Evolutionary conservation across 1,140 invertebrate species (phyloP), one percentile per base, ranked within the genome.

Genomic region (Sinella curviseta): DNA sequence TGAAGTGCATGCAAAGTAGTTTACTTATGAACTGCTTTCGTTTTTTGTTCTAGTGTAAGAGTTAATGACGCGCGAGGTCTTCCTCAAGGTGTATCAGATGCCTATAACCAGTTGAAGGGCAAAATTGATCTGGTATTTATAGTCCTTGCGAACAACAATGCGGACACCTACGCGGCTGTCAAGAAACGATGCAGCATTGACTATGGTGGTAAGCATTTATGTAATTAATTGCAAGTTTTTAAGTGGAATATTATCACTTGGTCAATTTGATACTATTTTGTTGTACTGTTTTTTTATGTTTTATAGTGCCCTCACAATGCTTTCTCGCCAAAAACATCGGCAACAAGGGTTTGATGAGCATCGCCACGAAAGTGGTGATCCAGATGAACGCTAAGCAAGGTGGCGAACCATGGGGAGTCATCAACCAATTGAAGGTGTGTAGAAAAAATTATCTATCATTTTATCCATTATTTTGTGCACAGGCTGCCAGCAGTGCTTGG

Each of bases 121-220:
- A 12, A 86, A 83, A 80, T 92, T 3, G 91, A 95, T 86, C 87
- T 96, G 8, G 89, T 94, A 0, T 92, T 97, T 0, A 88, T 92
- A 0, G 92, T 99, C 65, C 94, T 93, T 83, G 94, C 96, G 0
- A 92, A 91, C 0, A 88, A 90, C 28, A 88, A 96, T 74, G 92
- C 94, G 78, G 96, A 98, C 85, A 88, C 94, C n/a, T 99, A 99
- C 85, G 88, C 91, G 1, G 92, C 94, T 0, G 91, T 98, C 0
- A 98, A 98, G 88, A 95, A 93, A 84, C 87, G 95, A 0, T 96
- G 95, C 84, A 96, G 94, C 84, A 88, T 91, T 12, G 93, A 97
- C 33, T 48, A 55, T 31, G 82, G 78, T 16, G 74, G 81, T 82
- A 81, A 82, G 77, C 73, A n/a, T n/a, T n/a, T n/a, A n/a, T n/a